A percentile compares a stretch with the other conserved stretches of the same genome.
These are phyloP conservation scores for Globia sparganii DNA, from an alignment of 2,888 invertebrate genomes.

Conservation along the genomic window DNA sequence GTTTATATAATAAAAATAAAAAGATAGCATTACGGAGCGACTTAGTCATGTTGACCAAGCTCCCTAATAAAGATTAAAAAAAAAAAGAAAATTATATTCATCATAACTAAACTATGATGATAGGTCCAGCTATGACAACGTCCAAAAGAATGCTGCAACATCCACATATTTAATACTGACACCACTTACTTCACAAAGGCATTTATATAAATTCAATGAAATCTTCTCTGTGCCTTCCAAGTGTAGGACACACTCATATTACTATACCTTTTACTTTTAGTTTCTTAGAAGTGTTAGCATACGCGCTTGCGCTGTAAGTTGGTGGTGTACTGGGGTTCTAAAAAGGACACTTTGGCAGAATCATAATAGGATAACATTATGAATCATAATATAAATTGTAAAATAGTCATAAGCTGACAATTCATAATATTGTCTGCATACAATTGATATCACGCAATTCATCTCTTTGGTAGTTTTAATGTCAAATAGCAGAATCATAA, in stretches of 20 bases:
- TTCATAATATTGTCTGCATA: neutral
- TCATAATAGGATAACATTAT: neutral
- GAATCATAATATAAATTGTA: neutral
- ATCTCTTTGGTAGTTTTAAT: neutral
- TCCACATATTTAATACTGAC: neutral
- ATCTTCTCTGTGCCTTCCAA: conserved; percentile 52
- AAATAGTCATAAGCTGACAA: neutral
- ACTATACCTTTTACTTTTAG: conserved; percentile 76
- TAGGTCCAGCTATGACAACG: conserved; percentile 6
- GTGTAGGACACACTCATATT: conserved; percentile 54
- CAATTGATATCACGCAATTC: too few species aligned
- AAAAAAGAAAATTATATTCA: too few species aligned
- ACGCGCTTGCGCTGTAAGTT: conserved; percentile 51
- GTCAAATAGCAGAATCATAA: neutral
- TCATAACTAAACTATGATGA: neutral
- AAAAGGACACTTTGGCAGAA: neutral
- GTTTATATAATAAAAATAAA: too few species aligned
- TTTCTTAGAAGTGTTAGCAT: conserved; percentile 77
- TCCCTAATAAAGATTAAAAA: too few species aligned
- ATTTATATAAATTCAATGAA: conserved; percentile 37
- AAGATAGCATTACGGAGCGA: too few species aligned
- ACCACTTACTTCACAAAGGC: conserved; percentile 16
- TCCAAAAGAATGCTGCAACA: conserved; percentile 24
- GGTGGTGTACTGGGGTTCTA: conserved; percentile 45
- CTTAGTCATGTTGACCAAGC: too few species aligned